Conservation (phyloP, 1,140 invertebrate species). For the Drosophila cardini region DNA sequence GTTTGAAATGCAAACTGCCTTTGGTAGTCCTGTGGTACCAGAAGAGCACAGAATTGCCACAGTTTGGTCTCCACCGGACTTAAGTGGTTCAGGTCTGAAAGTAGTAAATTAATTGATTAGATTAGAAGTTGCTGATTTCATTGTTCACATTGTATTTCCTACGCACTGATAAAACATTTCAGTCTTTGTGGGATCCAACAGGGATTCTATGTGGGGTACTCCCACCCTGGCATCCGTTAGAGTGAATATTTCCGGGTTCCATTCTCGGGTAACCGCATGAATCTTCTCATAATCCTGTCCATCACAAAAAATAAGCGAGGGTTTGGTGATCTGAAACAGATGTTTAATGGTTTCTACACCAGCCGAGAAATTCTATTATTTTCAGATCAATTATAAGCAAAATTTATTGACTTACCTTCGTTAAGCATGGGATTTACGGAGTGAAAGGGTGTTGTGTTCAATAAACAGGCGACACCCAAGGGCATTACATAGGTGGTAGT, state of each 20-base stretch:
- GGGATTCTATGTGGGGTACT: slow-evolving; percentile 61
- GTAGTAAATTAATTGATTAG: neutral
- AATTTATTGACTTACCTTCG: slow-evolving; percentile 42
- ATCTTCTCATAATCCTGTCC: slow-evolving; percentile 68
- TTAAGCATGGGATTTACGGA: slow-evolving; percentile 63
- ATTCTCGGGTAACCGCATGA: slow-evolving; percentile 47
- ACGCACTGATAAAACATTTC: slow-evolving; percentile 74
- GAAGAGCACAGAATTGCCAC: slow-evolving; percentile 86
- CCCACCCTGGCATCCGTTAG: slow-evolving; percentile 58
- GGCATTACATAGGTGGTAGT: slow-evolving; percentile 74
- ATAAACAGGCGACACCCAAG: slow-evolving; percentile 66
- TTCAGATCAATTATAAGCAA: neutral
- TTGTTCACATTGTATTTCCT: no score
- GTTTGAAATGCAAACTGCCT: slow-evolving; percentile 91
- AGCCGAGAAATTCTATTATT: neutral
- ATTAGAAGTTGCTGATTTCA: no score
- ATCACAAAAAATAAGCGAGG: slow-evolving; percentile 73
- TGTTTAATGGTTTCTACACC: slow-evolving; percentile 56
- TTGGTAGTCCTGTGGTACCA: slow-evolving; percentile 92
- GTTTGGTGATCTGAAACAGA: slow-evolving; percentile 67
- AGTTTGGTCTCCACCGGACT: slow-evolving; percentile 64
- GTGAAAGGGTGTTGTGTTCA: slow-evolving; percentile 74
- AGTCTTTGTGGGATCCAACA: slow-evolving; percentile 59
- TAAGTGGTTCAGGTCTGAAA: slow-evolving; percentile 59
- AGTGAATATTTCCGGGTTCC: slow-evolving; percentile 70